These are phyloP conservation scores for Morelia viridis DNA, from an alignment of 2,797 vertebrate genomes.

Conservation along the genomic window DNA sequence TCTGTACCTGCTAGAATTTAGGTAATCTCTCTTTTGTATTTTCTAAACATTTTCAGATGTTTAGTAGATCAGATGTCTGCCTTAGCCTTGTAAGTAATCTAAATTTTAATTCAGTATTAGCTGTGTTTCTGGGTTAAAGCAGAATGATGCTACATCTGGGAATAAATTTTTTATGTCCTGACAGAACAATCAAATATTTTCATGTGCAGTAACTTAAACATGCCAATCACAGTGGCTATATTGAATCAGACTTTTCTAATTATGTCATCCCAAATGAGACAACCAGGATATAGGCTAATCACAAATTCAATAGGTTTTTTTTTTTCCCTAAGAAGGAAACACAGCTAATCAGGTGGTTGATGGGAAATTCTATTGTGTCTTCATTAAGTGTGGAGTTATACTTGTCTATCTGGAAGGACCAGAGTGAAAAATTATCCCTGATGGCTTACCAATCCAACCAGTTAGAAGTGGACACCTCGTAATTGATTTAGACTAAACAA, in stretches of 20 bases:
- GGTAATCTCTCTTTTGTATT: conserved; percentile 15
- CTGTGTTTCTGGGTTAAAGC: conserved; percentile 31
- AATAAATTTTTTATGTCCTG: conserved; percentile 40
- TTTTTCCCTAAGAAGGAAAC: neutral
- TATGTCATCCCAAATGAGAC: conserved; percentile 45
- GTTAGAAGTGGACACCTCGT: conserved; percentile 40
- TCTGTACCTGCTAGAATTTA: conserved; percentile 22
- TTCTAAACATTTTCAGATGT: conserved; percentile 50
- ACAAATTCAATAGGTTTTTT: conserved; percentile 7
- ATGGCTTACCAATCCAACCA: conserved; percentile 31
- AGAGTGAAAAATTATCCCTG: conserved; percentile 33
- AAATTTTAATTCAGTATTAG: conserved; percentile 56
- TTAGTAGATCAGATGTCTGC: conserved; percentile 41
- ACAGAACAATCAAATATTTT: conserved; percentile 53
- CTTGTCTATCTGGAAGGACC: conserved; percentile 23
- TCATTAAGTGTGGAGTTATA: conserved; percentile 35
- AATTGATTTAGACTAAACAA: conserved; percentile 59
- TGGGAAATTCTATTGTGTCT: conserved; percentile 39
- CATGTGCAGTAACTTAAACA: conserved; percentile 42
- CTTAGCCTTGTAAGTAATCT: conserved; percentile 37
- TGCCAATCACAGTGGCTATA: conserved; percentile 15
- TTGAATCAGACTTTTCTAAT: conserved; percentile 56
- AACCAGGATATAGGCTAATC: conserved; percentile 37
- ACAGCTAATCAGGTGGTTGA: conserved; percentile 18
- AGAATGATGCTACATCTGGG: conserved; percentile 46